Conservation (phyloP, 2,888 invertebrate species). For the Norana najaformis region DNA sequence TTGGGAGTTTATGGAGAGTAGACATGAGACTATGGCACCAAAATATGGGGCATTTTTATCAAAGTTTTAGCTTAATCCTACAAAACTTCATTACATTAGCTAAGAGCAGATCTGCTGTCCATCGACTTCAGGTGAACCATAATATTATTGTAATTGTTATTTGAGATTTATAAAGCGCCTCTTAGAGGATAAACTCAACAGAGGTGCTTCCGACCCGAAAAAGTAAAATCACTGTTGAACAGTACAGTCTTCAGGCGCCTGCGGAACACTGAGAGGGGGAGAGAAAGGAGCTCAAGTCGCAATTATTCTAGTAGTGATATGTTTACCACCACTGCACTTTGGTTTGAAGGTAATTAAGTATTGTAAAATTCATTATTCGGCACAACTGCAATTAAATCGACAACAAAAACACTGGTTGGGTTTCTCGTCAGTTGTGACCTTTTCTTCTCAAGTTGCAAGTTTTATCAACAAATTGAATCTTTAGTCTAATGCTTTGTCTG, state of each 20-base stretch:
- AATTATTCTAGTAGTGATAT: background rate
- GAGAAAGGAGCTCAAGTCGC: no score
- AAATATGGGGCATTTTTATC: background rate
- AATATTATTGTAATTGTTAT: no score
- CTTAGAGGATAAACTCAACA: no score
- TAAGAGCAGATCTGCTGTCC: background rate
- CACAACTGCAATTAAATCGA: background rate
- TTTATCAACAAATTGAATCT: background rate
- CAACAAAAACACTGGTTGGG: background rate
- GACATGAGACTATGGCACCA: background rate
- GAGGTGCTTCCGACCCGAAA: no score
- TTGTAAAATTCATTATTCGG: background rate
- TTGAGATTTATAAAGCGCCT: no score
- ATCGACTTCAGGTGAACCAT: background rate
- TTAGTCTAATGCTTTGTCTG: background rate
- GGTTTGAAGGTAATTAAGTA: background rate
- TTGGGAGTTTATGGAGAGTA: background rate
- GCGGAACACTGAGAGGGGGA: no score
- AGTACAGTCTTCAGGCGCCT: no score
- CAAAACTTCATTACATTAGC: conserved; percentile 4
- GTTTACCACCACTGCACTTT: background rate
- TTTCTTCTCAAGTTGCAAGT: background rate
- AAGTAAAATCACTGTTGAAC: no score
- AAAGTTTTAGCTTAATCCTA: background rate
- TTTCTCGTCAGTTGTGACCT: background rate